A percentile compares a stretch with the other conserved stretches of the same genome.
phyloP scores from a whole-genome alignment of 2,888 invertebrate species.

The Philopedon plagiatum region DNA sequence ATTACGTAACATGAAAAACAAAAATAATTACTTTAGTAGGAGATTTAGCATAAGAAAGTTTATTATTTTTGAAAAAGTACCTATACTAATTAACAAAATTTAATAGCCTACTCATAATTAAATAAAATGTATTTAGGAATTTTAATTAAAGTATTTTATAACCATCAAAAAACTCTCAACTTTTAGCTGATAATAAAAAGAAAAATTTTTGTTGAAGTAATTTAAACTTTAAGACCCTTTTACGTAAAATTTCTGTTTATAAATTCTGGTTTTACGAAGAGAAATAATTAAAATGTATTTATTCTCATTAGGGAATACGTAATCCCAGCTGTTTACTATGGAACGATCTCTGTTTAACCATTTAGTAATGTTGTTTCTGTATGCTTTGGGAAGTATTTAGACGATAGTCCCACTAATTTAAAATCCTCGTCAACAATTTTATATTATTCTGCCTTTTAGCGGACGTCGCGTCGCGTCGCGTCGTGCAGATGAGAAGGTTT shows the following conservation, averaged over 20 bases:
- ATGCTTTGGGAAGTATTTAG: not conserved
- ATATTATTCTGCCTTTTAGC: not conserved
- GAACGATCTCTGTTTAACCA: not conserved
- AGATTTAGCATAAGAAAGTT: too few relatives aligned
- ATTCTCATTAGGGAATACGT: conserved; percentile 1
- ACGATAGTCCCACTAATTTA: too few relatives aligned
- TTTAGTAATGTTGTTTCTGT: conserved; percentile 1
- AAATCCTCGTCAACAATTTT: not conserved
- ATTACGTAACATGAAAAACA: too few relatives aligned
- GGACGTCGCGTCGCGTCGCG: too few relatives aligned
- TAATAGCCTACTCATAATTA: too few relatives aligned
- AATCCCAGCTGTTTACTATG: conserved; percentile 1
- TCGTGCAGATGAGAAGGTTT: too few relatives aligned
- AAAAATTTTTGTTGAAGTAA: not conserved
- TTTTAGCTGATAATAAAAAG: not conserved
- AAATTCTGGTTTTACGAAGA: not conserved
- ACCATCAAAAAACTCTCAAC: not conserved
- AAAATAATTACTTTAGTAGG: too few relatives aligned
- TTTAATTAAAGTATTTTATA: not conserved
- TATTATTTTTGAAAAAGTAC: too few relatives aligned
- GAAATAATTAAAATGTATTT: not conserved
- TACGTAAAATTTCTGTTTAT: not conserved
- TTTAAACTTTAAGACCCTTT: not conserved
- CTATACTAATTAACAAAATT: too few relatives aligned
- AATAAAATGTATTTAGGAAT: too few relatives aligned